Conservation (phyloP, 2,797 vertebrate species). For the Amazonetta brasiliensis region DNA sequence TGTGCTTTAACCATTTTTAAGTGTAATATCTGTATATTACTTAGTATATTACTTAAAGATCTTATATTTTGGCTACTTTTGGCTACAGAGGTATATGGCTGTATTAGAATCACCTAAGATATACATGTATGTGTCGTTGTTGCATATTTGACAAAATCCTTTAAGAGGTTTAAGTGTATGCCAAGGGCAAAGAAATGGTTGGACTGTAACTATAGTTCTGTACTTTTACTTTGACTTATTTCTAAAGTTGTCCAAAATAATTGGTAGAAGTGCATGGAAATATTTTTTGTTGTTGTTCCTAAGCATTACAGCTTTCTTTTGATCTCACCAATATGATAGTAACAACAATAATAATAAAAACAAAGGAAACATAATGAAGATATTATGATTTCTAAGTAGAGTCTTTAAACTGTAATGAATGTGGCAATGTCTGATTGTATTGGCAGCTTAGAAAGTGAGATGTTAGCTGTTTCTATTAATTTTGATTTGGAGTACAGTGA, state of each 20-base stretch:
- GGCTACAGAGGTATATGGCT: background rate
- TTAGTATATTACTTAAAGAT: background rate
- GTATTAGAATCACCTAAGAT: background rate
- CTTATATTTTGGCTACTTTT: background rate
- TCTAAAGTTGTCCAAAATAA: background rate
- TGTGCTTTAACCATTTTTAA: background rate
- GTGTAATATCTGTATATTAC: background rate
- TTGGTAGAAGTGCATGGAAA: background rate
- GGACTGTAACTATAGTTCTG: background rate
- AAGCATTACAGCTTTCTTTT: background rate
- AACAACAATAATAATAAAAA: background rate
- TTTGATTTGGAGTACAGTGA: background rate
- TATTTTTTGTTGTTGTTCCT: background rate
- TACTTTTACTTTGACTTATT: background rate
- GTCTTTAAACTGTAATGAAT: background rate
- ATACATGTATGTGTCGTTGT: background rate
- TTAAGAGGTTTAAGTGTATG: rapidly evolving
- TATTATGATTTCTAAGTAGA: background rate
- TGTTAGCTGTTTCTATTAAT: rapidly evolving
- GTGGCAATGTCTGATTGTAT: background rate
- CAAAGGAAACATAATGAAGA: background rate
- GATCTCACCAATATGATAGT: background rate
- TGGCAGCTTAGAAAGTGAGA: background rate
- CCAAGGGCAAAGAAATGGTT: background rate
- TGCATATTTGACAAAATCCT: background rate